These are phyloP conservation scores for Habrosyne pyritoides DNA, from an alignment of 2,888 invertebrate genomes.

Conservation along the genomic window DNA sequence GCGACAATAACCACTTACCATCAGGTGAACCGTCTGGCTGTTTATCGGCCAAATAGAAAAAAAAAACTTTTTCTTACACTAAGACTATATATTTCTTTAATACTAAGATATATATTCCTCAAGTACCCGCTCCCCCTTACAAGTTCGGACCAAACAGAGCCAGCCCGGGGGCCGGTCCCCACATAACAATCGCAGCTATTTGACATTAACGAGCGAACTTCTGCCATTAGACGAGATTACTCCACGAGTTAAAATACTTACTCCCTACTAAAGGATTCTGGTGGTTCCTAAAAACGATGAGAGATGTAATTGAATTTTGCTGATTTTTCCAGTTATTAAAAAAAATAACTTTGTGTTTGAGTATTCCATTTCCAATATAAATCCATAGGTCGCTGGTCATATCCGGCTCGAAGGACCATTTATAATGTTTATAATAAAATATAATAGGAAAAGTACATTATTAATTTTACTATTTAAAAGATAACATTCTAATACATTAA, in stretches of 20 bases:
- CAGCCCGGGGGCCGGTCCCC: slow-evolving; percentile 33
- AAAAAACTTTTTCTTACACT: no score
- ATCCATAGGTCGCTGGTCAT: no score
- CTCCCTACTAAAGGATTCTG: slow-evolving; percentile 28
- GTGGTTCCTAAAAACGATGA: slow-evolving; percentile 25
- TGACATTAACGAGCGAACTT: slow-evolving; percentile 70
- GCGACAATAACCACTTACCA: no score
- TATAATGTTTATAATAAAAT: no score
- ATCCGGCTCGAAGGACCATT: no score
- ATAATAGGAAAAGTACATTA: no score
- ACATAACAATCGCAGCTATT: slow-evolving; percentile 66
- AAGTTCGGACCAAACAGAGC: slow-evolving; percentile 19
- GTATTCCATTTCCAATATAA: no score
- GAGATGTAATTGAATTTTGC: background rate
- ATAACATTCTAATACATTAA: no score
- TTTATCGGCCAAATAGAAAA: no score
- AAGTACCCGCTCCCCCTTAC: slow-evolving; percentile 9
- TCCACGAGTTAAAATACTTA: slow-evolving; percentile 53
- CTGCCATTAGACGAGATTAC: slow-evolving; percentile 66
- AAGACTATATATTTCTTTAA: no score
- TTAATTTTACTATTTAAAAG: no score
- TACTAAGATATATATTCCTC: background rate
- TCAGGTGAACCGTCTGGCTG: no score
- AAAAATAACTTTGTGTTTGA: background rate
- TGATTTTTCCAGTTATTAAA: background rate